Conservation (phyloP, 2,113 vertebrate species). For the Alces alces region DNA sequence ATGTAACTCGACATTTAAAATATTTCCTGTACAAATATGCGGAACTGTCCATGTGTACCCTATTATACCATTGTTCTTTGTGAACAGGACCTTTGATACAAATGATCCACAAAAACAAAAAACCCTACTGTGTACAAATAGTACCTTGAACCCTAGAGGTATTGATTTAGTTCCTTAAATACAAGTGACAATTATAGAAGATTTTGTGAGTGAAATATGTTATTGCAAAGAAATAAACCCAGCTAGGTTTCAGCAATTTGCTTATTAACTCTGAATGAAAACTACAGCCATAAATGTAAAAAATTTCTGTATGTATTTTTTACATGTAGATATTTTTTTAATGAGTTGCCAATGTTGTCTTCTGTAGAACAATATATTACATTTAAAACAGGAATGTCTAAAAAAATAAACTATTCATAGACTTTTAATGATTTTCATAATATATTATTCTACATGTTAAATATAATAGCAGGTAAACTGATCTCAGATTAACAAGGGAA, state of each 20-base stretch:
- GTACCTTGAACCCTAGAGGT: background rate
- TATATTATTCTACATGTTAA: background rate
- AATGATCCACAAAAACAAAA: background rate
- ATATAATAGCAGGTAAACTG: background rate
- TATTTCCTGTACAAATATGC: background rate
- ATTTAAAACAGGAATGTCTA: background rate
- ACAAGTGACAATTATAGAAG: background rate
- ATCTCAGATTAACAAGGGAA: background rate
- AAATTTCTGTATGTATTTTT: constrained; percentile 16
- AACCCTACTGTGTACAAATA: background rate
- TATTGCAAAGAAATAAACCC: background rate
- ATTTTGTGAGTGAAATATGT: background rate
- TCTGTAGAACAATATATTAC: background rate
- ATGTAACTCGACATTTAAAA: background rate
- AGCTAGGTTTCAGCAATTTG: background rate
- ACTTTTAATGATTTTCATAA: constrained; percentile 13
- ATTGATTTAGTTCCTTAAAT: background rate
- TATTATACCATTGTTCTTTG: background rate
- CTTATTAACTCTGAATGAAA: background rate
- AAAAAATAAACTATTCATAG: constrained; percentile 29
- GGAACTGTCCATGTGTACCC: background rate
- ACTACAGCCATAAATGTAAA: background rate
- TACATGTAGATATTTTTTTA: background rate
- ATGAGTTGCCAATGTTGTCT: background rate
- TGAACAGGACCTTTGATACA: background rate